phyloP scores from a whole-genome alignment of 2,797 vertebrate genomes.

The Picus viridis region DNA sequence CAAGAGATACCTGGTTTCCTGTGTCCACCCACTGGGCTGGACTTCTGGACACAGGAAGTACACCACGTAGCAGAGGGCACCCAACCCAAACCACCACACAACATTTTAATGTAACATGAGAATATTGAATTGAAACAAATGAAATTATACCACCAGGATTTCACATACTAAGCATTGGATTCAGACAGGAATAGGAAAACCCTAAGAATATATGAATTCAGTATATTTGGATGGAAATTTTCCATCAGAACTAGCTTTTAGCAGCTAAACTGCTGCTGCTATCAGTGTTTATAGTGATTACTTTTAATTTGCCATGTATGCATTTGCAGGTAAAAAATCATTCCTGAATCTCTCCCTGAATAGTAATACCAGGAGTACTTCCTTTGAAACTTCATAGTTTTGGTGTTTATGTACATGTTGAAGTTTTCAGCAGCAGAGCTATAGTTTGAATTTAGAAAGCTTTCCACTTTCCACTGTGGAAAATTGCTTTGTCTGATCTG shows the following conservation, averaged over 20 bases:
- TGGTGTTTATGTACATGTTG: background rate
- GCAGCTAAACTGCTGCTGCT: background rate
- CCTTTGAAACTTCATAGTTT: background rate
- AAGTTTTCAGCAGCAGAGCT: background rate
- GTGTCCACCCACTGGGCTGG: no score
- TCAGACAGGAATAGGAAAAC: background rate
- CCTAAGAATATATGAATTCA: background rate
- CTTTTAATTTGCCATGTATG: background rate
- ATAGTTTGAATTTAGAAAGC: background rate
- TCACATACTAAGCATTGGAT: background rate
- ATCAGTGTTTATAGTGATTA: background rate
- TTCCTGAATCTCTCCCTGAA: background rate
- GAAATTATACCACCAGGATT: background rate
- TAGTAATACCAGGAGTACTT: background rate
- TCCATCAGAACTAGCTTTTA: background rate
- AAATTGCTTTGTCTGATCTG: background rate
- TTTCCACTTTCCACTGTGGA: background rate
- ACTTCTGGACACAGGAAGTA: no score
- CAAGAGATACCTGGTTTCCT: no score
- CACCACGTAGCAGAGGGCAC: no score
- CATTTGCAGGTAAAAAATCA: background rate
- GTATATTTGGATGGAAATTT: background rate
- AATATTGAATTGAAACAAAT: background rate
- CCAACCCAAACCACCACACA: no score
- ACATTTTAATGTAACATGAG: background rate